These are phyloP conservation scores for Tangara arthus DNA, from an alignment of 2,797 vertebrate species.

Conservation along the genomic window DNA sequence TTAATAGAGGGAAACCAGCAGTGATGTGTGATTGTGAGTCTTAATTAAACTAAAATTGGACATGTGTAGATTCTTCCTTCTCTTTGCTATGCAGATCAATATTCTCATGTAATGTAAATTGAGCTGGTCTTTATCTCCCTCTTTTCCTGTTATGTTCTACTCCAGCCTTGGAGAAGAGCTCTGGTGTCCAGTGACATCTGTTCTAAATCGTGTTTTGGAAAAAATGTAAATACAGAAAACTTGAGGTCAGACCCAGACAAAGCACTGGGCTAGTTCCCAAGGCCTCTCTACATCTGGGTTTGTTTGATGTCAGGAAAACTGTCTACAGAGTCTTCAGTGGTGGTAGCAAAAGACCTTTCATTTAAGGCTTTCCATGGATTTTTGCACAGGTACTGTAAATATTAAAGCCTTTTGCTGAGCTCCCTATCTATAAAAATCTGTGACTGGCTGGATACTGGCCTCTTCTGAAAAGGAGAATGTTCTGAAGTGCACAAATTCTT, in stretches of 20 bases:
- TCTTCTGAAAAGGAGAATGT: not conserved
- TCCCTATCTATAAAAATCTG: not conserved
- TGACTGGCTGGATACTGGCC: not conserved
- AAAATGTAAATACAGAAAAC: constrained; percentile 20
- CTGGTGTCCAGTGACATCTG: constrained; percentile 41
- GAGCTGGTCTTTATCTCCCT: not conserved
- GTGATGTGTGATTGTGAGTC: not conserved
- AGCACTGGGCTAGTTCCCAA: constrained; percentile 32
- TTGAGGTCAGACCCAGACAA: constrained; percentile 44
- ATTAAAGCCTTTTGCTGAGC: not conserved
- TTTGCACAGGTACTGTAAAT: not conserved
- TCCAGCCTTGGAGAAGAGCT: not conserved
- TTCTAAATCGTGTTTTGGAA: constrained; percentile 40
- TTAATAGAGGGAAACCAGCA: not conserved
- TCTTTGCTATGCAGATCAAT: not conserved
- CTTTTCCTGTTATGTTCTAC: constrained; percentile 35
- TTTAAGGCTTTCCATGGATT: not conserved
- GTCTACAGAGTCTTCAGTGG: not conserved
- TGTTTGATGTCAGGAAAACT: constrained; percentile 25
- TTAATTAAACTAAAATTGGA: not conserved
- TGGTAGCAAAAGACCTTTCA: not conserved
- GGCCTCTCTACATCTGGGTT: not conserved
- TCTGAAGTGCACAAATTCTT: not conserved
- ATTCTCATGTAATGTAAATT: not conserved
- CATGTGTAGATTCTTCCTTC: not conserved